These are phyloP conservation scores for Perizoma affinitatum DNA, from an alignment of 2,888 invertebrate species.

Conservation along the genomic window DNA sequence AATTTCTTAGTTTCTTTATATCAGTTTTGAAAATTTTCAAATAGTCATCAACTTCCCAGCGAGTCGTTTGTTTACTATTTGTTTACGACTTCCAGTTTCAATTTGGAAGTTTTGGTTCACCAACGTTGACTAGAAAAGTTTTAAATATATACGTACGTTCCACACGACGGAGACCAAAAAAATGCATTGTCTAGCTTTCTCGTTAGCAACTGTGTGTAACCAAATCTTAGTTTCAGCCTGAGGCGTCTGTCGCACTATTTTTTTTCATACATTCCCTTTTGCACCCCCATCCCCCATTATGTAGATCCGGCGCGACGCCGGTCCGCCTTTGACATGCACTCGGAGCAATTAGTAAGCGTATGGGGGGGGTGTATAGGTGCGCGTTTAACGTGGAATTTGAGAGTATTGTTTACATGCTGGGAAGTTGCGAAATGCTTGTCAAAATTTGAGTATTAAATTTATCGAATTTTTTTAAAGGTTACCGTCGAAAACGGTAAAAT, in stretches of 20 bases:
- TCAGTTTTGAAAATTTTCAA: background rate
- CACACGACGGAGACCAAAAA: constrained; percentile 18
- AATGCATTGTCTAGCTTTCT: constrained; percentile 53
- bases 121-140: constrained; percentile 18
- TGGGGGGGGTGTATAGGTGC: constrained; percentile 34
- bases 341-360: constrained; percentile 77
- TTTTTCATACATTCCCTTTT: constrained; percentile 75
- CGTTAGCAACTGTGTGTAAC: constrained; percentile 66
- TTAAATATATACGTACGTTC: constrained; percentile 14
- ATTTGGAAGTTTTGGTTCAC: constrained; percentile 13
- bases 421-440: constrained; percentile 21
- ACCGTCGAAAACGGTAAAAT: constrained; percentile 6
- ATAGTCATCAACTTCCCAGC: background rate
- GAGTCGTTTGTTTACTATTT: constrained; percentile 6
- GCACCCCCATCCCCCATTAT: constrained; percentile 78
- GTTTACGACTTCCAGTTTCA: constrained; percentile 4
- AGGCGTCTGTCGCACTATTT: constrained; percentile 65
- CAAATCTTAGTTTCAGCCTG: constrained; percentile 68
- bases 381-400: constrained; percentile 39
- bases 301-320: constrained; percentile 81
- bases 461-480: constrained; percentile 2
- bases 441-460: constrained; percentile 21
- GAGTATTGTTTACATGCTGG: constrained; percentile 37
- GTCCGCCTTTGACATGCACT: constrained; percentile 82
- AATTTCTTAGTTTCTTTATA: background rate